Evolutionary conservation across 2,797 vertebrate genomes (phyloP), one percentile per base, ranked within the genome.

Genomic region (Gorsachius magnificus): DNA sequence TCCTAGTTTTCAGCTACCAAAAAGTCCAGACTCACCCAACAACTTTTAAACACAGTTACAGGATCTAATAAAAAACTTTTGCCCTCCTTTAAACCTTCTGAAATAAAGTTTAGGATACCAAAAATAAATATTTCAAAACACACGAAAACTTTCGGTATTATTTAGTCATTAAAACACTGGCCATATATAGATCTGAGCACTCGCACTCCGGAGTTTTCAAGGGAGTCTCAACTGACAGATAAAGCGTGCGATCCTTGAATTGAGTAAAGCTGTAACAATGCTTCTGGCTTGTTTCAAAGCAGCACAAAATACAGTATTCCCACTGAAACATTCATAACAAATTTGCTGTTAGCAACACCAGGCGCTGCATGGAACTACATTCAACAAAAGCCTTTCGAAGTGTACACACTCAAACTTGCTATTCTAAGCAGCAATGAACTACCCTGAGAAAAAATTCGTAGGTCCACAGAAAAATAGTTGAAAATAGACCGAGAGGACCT

Each of bases 401-500:
- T 24, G 19, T 10, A 51, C 43, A 54, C 0, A 0, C 51, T 94
- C 64, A 54, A 65, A 80, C 33, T 46, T 83, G 69, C 79, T 91
- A 86, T 86, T 94, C 65, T 80, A 65, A 93, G 82, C 65, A 81
- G 57, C 72, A 68, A 4, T 28, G 50, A 96, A 36, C 45, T 80
- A 83, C 46, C 31, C 45, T 6, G 53, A 94, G 81, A 89, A 95
- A 95, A 93, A 80, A 79, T 2, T 19, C 2, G 8, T 28, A 80
- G 50, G n/a, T 89, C 75, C 3, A 0, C 71, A 93, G 78, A 97
- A 92, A 92, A 78, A 66, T 6, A 61, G 75, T 74, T 89, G 83
- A 77, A 93, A 93, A 92, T 43, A 96, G 68, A 74, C 56, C 18
- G 33, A 84, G 22, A 56, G 19, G 71, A 82, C 68, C 71, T 89